phyloP scores from a whole-genome alignment of 2,797 vertebrate species.

The Melopsittacus undulatus region DNA sequence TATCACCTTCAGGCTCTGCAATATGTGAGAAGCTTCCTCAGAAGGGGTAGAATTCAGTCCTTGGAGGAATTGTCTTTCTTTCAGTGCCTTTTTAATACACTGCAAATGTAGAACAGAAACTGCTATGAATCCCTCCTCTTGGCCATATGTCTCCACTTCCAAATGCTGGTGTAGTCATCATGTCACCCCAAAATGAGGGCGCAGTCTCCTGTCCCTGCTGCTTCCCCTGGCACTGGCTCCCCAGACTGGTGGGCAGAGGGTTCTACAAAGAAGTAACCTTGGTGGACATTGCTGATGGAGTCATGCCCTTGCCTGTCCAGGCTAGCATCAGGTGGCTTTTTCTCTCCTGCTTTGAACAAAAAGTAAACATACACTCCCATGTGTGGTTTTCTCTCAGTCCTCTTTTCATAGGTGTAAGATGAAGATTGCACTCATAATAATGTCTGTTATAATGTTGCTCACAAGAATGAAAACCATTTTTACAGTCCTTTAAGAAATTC shows the following conservation, averaged over 20 bases:
- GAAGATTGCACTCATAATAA: neutral
- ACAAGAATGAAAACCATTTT: neutral
- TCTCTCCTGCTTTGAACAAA: neutral
- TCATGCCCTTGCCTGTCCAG: neutral
- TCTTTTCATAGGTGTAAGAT: neutral
- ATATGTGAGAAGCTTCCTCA: neutral
- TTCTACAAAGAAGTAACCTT: neutral
- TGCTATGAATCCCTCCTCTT: neutral
- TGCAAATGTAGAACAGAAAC: neutral
- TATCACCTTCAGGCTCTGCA: neutral
- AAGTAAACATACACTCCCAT: neutral
- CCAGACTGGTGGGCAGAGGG: neutral
- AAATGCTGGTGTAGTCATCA: accelerated
- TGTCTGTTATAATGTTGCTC: neutral
- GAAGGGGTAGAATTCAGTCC: neutral
- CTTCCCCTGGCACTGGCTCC: neutral
- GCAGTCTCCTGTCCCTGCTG: neutral
- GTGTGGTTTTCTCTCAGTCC: neutral
- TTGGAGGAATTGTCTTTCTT: neutral
- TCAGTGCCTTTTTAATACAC: neutral
- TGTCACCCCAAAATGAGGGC: accelerated
- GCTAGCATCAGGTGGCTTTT: neutral
- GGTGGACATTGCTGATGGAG: neutral
- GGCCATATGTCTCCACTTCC: neutral
- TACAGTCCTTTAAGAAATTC: neutral